Evolutionary conservation across 2,113 vertebrate genomes (phyloP), one percentile per base, ranked within the genome.

Genomic region (Charina bottae): DNA sequence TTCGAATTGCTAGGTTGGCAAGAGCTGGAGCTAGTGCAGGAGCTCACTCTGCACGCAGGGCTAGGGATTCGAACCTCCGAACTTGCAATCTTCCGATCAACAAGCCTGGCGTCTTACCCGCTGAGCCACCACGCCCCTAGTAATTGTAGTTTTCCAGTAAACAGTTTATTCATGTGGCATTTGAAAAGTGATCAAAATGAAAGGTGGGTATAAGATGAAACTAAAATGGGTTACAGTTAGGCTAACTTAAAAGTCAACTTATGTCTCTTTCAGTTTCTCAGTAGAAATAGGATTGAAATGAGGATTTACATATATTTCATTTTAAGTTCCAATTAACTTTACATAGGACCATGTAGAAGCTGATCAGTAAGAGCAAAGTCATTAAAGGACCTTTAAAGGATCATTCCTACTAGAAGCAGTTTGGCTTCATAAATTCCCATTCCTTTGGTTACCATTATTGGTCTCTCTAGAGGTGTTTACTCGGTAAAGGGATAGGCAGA

Each of bases 231-330:
- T 21, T 64, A 89, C 6, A 28, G 12, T 62, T 62, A 85, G 53
- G 3, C 1, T 94, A 55, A 49, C 88, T 64, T 55, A 21, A 90
- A 87, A 59, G 89, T 72, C 42, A 49, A 93, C 23, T 53, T 87
- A 84, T 0, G 1, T 46, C 13, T 2, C 17, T 83, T 90, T 95
- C 49, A 87, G 10, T 21, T 95, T 93, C 0, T 3, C 85, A 91
- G 54, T 92, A 88, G 93, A 92, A 90, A 88, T 83, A 89, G 86
- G 62, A 54, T 26, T 95, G 49, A 83, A 78, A 88, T 91, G 85
- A 89, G 23, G 92, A 92, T 92, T n/a, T 92, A 87, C 88, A 58
- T 60, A 24, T 88, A n/a, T 89, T 60, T 83, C 60, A 21, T 83
- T 24, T 83, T 17, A 5, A 95, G 90, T 91, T 59, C 2, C 87